phyloP scores from a whole-genome alignment of 2,113 vertebrate genomes.

The Dasypus novemcinctus region DNA sequence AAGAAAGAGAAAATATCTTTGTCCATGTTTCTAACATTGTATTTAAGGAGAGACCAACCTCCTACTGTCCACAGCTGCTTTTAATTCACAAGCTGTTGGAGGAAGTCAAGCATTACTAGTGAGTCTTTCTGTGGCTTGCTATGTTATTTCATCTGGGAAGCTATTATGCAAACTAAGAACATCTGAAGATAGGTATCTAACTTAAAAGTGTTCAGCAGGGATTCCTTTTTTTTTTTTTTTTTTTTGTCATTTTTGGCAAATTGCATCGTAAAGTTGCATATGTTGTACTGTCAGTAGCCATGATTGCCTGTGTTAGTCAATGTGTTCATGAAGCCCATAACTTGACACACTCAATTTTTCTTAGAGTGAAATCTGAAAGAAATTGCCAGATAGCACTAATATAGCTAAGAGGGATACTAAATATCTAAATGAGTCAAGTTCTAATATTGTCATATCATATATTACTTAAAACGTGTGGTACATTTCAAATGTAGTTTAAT shows the following conservation, averaged over 20 bases:
- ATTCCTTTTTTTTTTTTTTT: slow-evolving; percentile 48
- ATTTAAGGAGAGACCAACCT: slow-evolving; percentile 67
- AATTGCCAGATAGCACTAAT: background rate
- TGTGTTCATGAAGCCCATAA: slow-evolving; percentile 44
- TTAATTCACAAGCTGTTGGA: slow-evolving; percentile 77
- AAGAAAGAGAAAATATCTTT: background rate
- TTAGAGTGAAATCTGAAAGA: slow-evolving; percentile 42
- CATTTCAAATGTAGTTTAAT: background rate
- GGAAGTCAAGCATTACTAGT: slow-evolving; percentile 74
- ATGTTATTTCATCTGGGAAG: slow-evolving; percentile 73
- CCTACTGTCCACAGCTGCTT: slow-evolving; percentile 80
- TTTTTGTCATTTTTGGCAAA: slow-evolving; percentile 72
- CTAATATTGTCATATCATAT: background rate
- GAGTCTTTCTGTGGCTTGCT: slow-evolving; percentile 64
- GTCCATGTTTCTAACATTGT: slow-evolving; percentile 24
- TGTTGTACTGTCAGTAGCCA: slow-evolving; percentile 70
- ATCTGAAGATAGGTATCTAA: slow-evolving; percentile 73
- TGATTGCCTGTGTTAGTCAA: slow-evolving; percentile 68
- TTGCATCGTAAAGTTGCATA: slow-evolving; percentile 78
- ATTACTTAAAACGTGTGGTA: background rate
- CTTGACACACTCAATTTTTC: slow-evolving; percentile 46
- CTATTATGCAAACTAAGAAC: slow-evolving; percentile 75
- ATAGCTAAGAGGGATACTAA: background rate
- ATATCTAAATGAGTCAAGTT: background rate
- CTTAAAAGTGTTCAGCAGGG: slow-evolving; percentile 79